Base-by-base conservation (phyloP, 2,888 invertebrate species). In the Caenorhabditis sulstoni region DNA sequence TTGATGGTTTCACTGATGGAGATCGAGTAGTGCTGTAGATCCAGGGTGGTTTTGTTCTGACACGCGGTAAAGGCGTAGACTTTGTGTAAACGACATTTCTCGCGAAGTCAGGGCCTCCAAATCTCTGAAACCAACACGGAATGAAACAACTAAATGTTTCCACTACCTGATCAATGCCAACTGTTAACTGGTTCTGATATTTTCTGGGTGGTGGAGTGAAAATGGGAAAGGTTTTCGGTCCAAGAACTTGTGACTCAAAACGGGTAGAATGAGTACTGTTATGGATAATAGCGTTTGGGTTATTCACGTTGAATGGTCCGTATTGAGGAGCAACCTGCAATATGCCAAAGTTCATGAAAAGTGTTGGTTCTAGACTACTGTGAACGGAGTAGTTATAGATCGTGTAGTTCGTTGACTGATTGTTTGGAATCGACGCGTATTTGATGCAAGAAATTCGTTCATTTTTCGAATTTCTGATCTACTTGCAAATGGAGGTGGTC, bases 301-400 rank as follows among this genome's bases (percentile, higher is more conserved):
- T 84, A 65, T 89, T 87, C 0, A 89, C 87, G 50, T 88, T 88
- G 41, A 89, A 82, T 0, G 89, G 89, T 1, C 89, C 89, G 62
- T 80, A 89, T 73, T 89, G 89, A 0, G 87, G 86, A 20, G 84
- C 83, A 41, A 86, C 82, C 83, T 85, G 5, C 1, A 68, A 22
- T 5, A 20, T 22, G 23, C 2, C 7, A n/a, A 1, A 20, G 20
- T 20, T 58, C 44, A 37, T 58, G 41, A 22, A 12, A 20, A 52
- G 7, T 37, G 16, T 9, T 53, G 14, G n/a, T 45, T 14, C 12
- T 7, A 12, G 49, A 58, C 29, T 44, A 82, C 83, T 2, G 84
- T 84, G 20, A 73, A 80, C 3, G 84, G 77, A 18, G 82, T 79
- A 0, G 81, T 73, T 0, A 75, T 35, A 16, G 70, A 77, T 39